Evolutionary conservation across 2,888 invertebrate species (phyloP), one percentile per base, ranked within the genome.

Genomic region (Eledona agricola): DNA sequence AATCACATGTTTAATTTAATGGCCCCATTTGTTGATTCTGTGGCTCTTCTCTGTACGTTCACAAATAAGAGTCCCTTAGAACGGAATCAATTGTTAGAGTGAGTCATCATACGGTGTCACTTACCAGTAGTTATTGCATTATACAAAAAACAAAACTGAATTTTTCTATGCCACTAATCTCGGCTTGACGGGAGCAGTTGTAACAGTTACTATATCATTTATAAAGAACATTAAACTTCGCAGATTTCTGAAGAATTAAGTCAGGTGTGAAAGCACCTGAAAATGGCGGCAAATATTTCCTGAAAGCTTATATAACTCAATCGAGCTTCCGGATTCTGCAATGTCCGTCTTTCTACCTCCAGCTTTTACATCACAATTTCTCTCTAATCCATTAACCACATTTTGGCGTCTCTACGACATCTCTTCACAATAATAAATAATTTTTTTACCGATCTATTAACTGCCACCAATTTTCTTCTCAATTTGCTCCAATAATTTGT

Each of bases 151-250:
- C n/a, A n/a, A n/a, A n/a, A n/a, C n/a, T n/a, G n/a, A n/a, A n/a
- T n/a, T n/a, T n/a, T n/a, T n/a, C n/a, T n/a, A n/a, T n/a, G n/a
- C 23, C 22, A 37, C 51, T 51, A 51, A 51, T 45, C 45, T 43
- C 28, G 19, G 25, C 43, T 51, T 43, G 29, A 34, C 16, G 35
- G 29, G 35, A 51, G 43, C 43, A 51, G 43, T 43, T 35, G 45
- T 23, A 37, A 31, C 22, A 28, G 42, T 42, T 42, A 40, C 16
- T 43, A 26, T 51, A 42, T 43, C 35, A 51, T 51, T 43, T 43
- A 23, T 29, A 43, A 22, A 43, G 29, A 17, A 9, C 15, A 20
- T 9, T 34, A 29, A 25, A 35, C 22, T 29, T 51, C 35, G 25
- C 20, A 32, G 31, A 42, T 50, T 34, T 35, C 51, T 42, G 29